These are phyloP conservation scores for Fregata magnificens DNA, from an alignment of 2,113 vertebrate species.

Conservation along the genomic window DNA sequence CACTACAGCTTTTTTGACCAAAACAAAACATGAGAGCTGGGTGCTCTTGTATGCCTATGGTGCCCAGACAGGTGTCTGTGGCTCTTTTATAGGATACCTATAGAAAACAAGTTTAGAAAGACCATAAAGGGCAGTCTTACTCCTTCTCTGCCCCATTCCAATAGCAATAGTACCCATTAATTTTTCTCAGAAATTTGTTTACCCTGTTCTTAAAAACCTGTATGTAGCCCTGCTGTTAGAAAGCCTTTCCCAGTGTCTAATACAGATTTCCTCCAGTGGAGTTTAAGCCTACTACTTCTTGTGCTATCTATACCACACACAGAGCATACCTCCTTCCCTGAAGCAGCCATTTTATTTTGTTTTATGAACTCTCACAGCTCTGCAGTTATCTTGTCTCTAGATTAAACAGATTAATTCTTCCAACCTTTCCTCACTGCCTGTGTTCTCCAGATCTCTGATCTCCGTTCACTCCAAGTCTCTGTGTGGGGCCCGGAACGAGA, in stretches of 20 bases:
- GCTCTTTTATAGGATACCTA: not conserved
- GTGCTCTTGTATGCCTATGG: rapidly evolving
- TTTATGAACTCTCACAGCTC: not conserved
- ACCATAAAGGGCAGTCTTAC: not conserved
- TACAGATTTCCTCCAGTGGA: not conserved
- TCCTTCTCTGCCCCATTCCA: not conserved
- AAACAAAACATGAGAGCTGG: not conserved
- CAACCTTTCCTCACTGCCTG: not conserved
- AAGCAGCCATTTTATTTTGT: not conserved
- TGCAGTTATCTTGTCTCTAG: not conserved
- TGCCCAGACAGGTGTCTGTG: not conserved
- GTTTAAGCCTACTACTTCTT: not conserved
- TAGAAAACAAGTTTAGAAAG: not conserved
- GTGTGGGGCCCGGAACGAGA: not conserved
- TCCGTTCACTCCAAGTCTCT: not conserved
- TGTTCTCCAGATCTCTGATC: not conserved
- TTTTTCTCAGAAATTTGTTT: not conserved
- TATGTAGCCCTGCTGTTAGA: not conserved
- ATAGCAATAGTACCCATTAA: not conserved
- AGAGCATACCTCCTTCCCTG: not conserved
- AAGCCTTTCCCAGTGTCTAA: not conserved
- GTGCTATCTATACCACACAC: not conserved
- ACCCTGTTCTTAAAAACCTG: not conserved
- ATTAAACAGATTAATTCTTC: not conserved
- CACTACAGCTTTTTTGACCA: not conserved